Evolutionary conservation across 2,888 invertebrate genomes (phyloP).

Genomic region (Parnassius apollo): DNA sequence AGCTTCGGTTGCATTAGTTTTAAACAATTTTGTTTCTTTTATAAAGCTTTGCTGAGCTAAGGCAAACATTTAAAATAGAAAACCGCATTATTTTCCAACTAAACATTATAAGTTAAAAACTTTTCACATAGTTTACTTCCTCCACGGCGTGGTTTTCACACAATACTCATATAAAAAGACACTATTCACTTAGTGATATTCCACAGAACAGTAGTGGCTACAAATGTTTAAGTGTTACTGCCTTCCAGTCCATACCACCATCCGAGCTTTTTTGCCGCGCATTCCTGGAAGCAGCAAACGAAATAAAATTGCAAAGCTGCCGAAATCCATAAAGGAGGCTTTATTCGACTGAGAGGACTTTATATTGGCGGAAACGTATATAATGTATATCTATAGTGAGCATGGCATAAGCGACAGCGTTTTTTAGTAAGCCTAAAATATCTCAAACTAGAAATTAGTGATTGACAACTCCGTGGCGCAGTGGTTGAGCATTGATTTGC

Average conservation of each 20-base stretch:
- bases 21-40: too few relatives aligned
- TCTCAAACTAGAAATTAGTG: too few relatives aligned
- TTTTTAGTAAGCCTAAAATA: not conserved
- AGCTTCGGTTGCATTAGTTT: too few relatives aligned
- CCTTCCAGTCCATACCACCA: slow-evolving; percentile 29
- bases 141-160: slow-evolving; percentile 18
- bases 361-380: slow-evolving; percentile 62
- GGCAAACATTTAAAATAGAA: too few relatives aligned
- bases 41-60: too few relatives aligned
- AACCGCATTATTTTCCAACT: too few relatives aligned
- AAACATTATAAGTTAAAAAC: slow-evolving; percentile 7
- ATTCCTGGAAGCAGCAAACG: slow-evolving; percentile 54
- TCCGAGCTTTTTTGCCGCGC: slow-evolving; percentile 44
- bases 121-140: slow-evolving; percentile 18
- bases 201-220: slow-evolving; percentile 35
- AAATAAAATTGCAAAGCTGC: slow-evolving; percentile 65
- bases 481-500: too few relatives aligned
- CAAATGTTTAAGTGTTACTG: slow-evolving; percentile 42
- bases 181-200: slow-evolving; percentile 25
- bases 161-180: slow-evolving; percentile 21
- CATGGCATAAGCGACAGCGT: slow-evolving; percentile 31
- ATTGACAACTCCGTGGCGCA: too few relatives aligned
- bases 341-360: slow-evolving; percentile 50
- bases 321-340: slow-evolving; percentile 70
- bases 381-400: slow-evolving; percentile 35